phyloP scores from a whole-genome alignment of 2,797 vertebrate species.

The Ceryle rudis region DNA sequence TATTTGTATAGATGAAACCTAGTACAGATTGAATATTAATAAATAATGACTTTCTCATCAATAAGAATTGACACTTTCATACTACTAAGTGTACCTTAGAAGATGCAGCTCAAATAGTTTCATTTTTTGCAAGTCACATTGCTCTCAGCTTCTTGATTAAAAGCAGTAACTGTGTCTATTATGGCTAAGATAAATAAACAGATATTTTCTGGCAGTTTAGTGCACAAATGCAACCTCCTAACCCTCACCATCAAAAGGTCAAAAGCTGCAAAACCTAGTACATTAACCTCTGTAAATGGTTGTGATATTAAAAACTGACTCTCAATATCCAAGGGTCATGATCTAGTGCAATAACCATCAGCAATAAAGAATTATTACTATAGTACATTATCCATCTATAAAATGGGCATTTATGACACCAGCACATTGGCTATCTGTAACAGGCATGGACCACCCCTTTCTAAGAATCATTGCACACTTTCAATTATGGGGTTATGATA shows the following conservation, averaged over 20 bases:
- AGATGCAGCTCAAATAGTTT: constrained; percentile 24
- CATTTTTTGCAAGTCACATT: constrained; percentile 10
- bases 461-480: constrained; percentile 68
- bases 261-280: constrained; percentile 82
- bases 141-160: constrained; percentile 50
- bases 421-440: constrained; percentile 63
- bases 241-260: constrained; percentile 79
- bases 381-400: constrained; percentile 84
- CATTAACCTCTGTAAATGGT: constrained; percentile 85
- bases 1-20: constrained; percentile 39
- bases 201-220: constrained; percentile 76
- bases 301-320: constrained; percentile 86
- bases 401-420: constrained; percentile 81
- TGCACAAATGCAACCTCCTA: constrained; percentile 78
- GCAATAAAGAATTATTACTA: constrained; percentile 83
- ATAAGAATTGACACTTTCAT: constrained; percentile 40
- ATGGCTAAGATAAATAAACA: constrained; percentile 77
- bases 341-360: constrained; percentile 84
- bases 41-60: constrained; percentile 17
- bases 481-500: constrained; percentile 58
- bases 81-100: neutral
- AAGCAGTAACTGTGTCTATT: constrained; percentile 40
- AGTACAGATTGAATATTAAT: constrained; percentile 16
- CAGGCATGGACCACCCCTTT: constrained; percentile 60
- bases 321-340: constrained; percentile 83